phyloP scores from a whole-genome alignment of 2,113 vertebrate species.

The Otus sunia region DNA sequence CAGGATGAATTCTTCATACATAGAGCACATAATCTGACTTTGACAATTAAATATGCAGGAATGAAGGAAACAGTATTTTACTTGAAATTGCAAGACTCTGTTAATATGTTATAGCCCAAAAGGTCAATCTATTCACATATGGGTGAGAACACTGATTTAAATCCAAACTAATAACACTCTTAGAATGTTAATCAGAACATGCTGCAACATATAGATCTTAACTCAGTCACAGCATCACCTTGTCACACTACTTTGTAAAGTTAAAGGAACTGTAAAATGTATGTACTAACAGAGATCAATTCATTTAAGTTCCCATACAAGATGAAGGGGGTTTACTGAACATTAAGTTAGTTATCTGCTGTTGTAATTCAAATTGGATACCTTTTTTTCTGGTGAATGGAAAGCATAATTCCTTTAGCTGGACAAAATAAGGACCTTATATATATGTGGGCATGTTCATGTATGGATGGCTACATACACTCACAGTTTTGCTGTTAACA shows the following conservation, averaged over 20 bases:
- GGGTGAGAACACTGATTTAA: not conserved
- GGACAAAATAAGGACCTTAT: not conserved
- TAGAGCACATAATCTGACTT: not conserved
- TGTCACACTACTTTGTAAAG: not conserved
- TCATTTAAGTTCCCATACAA: not conserved
- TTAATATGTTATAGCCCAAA: not conserved
- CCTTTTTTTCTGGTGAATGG: not conserved
- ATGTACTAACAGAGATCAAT: not conserved
- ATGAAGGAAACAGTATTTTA: not conserved
- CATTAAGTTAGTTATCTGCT: not conserved
- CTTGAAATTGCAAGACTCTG: not conserved
- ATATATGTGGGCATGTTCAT: fast-evolving
- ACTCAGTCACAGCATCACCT: not conserved
- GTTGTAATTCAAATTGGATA: not conserved
- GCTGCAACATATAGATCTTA: not conserved
- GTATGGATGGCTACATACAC: not conserved
- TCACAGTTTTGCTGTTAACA: not conserved
- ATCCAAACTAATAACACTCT: not conserved
- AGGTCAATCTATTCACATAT: not conserved
- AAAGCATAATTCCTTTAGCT: not conserved
- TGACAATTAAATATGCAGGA: not conserved
- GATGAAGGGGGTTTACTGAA: not conserved
- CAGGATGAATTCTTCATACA: not conserved
- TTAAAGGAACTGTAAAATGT: not conserved
- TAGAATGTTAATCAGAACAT: not conserved